phyloP scores from a whole-genome alignment of 2,888 invertebrate species.

The Iphiclides podalirius region DNA sequence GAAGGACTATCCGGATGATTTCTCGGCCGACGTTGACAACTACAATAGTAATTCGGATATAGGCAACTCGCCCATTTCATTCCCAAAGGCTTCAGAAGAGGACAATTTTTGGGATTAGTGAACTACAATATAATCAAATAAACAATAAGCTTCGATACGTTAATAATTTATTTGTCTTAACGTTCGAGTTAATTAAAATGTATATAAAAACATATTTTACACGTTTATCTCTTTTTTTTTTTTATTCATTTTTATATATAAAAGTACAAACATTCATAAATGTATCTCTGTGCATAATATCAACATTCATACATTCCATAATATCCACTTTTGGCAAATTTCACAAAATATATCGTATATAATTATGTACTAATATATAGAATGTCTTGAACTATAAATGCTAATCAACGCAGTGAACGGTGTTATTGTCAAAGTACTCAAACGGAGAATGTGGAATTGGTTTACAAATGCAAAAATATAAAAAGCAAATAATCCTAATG shows the following conservation, averaged over 20 bases:
- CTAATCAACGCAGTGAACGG: conserved; percentile 53
- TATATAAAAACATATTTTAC: conserved; percentile 55
- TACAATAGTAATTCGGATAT: conserved; percentile 49
- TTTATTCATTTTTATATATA: conserved; percentile 46
- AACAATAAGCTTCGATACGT: conserved; percentile 44
- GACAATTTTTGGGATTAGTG: conserved; percentile 62
- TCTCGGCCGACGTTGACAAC: conserved; percentile 57
- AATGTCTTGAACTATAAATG: conserved; percentile 50
- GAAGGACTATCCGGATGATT: conserved; percentile 50
- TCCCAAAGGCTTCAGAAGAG: conserved; percentile 52
- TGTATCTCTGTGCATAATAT: conserved; percentile 41
- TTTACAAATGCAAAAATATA: conserved; percentile 28
- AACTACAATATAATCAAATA: conserved; percentile 29
- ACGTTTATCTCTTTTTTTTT: conserved; percentile 45
- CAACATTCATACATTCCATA: too few relatives aligned
- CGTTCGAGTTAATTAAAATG: conserved; percentile 54
- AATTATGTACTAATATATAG: conserved; percentile 26
- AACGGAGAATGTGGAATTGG: conserved; percentile 16
- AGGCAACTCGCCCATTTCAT: conserved; percentile 50
- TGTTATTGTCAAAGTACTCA: conserved; percentile 31
- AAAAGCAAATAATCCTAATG: conserved; percentile 7
- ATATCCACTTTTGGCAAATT: conserved; percentile 34
- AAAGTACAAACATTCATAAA: conserved; percentile 71
- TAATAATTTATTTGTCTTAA: conserved; percentile 62
- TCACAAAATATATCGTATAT: conserved; percentile 22